Evolutionary conservation across 2,797 vertebrate species (phyloP), one percentile per base, ranked within the genome.

Genomic region (Falco rusticolus): DNA sequence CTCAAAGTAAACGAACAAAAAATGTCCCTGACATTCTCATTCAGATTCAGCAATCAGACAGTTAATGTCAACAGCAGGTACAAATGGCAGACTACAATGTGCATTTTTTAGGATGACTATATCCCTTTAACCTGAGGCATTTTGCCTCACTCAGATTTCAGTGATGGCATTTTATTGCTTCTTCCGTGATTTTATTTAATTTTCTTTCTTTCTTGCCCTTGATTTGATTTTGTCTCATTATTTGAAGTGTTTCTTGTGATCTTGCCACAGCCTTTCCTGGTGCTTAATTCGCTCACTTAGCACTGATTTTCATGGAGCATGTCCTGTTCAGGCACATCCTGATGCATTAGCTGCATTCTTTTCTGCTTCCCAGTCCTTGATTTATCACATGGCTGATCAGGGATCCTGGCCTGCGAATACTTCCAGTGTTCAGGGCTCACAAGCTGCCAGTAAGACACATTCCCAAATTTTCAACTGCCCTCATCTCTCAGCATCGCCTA

Each of bases 171-270:
- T 87, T 93, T 83, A 93, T 34, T 84, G 65, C 76, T 93, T 90
- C 84, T 94, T 90, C 85, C 70, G 89, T 81, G 74, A 95, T 91
- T 96, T 92, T 79, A 85, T 47, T 71, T 89, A 68, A 69, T 92
- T 88, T 80, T 88, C 84, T 92, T 94, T 84, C 87, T 84, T 96
- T 93, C 84, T 91, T 70, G 41, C 41, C 53, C 60, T 56, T 90
- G 95, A 96, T 94, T 94, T 96, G 96, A 95, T 96, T 97, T 94
- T 90, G 56, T 41, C 57, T 95, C 84, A 78, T 95, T 95, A 96
- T 93, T 78, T 81, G 37, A 95, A 96, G 78, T 50, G 66, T 89
- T 95, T 82, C 80, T 92, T 54, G 53, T 80, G 91, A 95, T 94
- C 96, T 57, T 92, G 66, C 79, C 74, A 92, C 66, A 84, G 84